These are phyloP conservation scores for Stenurella melanura DNA, from an alignment of 2,888 invertebrate species.

Conservation along the genomic window DNA sequence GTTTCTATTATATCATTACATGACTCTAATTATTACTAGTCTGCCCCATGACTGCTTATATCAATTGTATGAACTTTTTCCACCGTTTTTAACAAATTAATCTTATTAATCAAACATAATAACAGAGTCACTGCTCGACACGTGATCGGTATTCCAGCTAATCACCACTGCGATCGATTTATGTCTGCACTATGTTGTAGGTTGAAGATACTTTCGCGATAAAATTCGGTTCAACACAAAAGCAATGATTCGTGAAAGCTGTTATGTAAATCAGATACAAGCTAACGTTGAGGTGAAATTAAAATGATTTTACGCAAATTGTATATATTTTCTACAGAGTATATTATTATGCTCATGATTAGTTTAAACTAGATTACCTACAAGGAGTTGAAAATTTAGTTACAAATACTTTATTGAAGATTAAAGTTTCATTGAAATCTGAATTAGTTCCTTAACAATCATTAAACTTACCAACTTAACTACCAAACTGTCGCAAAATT, in stretches of 20 bases:
- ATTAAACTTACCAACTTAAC: too few relatives aligned
- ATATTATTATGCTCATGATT: too few relatives aligned
- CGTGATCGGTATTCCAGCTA: neutral
- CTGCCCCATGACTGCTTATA: too few relatives aligned
- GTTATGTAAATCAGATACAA: neutral
- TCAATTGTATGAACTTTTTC: neutral
- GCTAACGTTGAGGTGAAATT: neutral
- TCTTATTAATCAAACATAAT: neutral
- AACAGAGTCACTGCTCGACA: neutral
- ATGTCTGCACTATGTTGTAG: neutral
- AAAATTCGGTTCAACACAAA: neutral
- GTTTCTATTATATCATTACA: too few relatives aligned
- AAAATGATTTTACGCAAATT: neutral
- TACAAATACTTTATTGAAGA: too few relatives aligned
- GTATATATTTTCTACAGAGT: too few relatives aligned
- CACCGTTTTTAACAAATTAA: neutral
- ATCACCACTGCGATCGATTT: neutral
- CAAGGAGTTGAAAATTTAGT: too few relatives aligned
- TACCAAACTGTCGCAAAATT: too few relatives aligned
- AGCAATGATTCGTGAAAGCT: neutral
- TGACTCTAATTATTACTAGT: too few relatives aligned
- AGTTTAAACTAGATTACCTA: too few relatives aligned
- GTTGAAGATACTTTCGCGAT: neutral
- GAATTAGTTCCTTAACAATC: too few relatives aligned
- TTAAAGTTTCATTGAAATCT: too few relatives aligned